Percentiles rank a stretch among this genome's conserved stretches.
phyloP scores from a whole-genome alignment of 2,888 invertebrate species.

The Epsilonema sp. region DNA sequence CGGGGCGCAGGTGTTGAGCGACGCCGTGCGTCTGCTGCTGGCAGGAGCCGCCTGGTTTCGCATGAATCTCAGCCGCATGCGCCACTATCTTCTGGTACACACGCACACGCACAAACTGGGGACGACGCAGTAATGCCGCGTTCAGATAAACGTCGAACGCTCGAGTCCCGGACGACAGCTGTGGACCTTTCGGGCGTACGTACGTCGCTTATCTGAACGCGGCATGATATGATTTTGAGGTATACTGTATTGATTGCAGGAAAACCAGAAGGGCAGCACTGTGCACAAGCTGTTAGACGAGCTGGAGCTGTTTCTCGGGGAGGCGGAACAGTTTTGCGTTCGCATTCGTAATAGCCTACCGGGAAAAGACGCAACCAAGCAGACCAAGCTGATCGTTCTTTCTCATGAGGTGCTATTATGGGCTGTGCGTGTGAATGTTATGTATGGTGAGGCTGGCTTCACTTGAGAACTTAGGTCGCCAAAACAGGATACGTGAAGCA shows the following conservation, averaged over 20 bases:
- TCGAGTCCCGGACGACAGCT: no score
- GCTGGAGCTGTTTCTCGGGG: constrained; percentile 2
- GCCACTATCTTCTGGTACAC: constrained; percentile 14
- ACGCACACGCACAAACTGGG: no score
- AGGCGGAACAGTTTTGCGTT: neutral
- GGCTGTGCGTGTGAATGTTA: no score
- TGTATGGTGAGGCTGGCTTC: no score
- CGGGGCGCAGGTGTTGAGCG: constrained; percentile 12
- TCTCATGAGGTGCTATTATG: no score
- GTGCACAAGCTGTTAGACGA: constrained; percentile 1
- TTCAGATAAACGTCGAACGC: no score
- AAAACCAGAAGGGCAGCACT: neutral
- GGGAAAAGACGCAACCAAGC: neutral
- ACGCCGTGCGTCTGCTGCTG: constrained; percentile 11
- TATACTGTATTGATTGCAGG: constrained; percentile 1
- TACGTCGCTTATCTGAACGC: no score
- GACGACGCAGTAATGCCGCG: no score
- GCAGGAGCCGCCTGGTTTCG: constrained; percentile 16
- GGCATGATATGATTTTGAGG: no score
- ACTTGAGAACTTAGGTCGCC: no score
- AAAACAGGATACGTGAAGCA: no score
- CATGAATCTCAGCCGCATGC: constrained; percentile 15
- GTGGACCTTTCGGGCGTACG: no score
- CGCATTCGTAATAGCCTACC: neutral
- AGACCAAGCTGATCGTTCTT: neutral